Evolutionary conservation across 1,140 invertebrate species (phyloP).

Genomic region (Scylla paramamosain): DNA sequence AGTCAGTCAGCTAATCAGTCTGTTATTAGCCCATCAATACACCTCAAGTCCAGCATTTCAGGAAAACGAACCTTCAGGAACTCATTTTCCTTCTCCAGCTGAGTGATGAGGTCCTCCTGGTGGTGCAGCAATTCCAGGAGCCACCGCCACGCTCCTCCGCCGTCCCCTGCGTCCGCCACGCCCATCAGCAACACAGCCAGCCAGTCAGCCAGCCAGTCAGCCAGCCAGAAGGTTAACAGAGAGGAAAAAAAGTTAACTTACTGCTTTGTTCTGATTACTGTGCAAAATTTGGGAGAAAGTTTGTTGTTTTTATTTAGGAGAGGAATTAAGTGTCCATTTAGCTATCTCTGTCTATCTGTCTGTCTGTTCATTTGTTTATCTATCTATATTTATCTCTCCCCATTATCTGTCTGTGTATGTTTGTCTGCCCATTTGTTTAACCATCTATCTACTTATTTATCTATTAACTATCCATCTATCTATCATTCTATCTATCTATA

Average conservation of each 20-base stretch:
- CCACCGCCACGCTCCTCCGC: constrained; percentile 40
- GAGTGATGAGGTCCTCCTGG: constrained; percentile 65
- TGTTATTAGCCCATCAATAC: too few relatives aligned
- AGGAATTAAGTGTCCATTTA: too few relatives aligned
- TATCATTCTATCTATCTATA: too few relatives aligned
- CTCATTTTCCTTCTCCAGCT: constrained; percentile 66
- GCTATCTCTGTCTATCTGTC: not conserved
- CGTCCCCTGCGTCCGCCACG: not conserved
- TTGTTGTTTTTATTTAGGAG: too few relatives aligned
- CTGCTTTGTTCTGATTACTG: too few relatives aligned
- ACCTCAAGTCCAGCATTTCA: too few relatives aligned
- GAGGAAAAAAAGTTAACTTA: too few relatives aligned
- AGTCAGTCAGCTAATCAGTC: too few relatives aligned
- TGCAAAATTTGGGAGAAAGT: too few relatives aligned
- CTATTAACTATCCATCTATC: too few relatives aligned
- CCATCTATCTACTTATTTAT: not conserved
- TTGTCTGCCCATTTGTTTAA: not conserved
- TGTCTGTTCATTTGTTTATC: not conserved
- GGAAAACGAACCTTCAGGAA: constrained; percentile 60
- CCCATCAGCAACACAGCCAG: not conserved
- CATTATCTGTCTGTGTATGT: not conserved
- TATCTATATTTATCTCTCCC: not conserved
- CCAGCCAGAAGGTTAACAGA: too few relatives aligned
- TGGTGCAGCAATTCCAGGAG: constrained; percentile 60
- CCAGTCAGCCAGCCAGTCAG: too few relatives aligned